Evolutionary conservation across 2,888 invertebrate species (phyloP).

Genomic region (Hecatera dysodea): DNA sequence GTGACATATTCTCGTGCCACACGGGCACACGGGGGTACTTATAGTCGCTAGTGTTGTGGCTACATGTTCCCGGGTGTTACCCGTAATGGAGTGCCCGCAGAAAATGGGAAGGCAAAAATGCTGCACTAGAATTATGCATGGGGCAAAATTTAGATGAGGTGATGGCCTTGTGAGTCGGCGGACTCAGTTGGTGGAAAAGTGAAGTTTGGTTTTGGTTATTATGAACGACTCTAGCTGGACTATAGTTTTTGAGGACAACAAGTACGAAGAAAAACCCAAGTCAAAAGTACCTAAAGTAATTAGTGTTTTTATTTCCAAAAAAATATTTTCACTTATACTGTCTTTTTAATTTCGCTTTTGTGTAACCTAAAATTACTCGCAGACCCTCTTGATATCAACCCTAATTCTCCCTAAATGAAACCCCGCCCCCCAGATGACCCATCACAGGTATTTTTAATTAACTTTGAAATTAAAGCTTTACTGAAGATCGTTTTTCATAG

Average conservation of each 20-base stretch:
- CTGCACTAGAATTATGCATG: slow-evolving; percentile 64
- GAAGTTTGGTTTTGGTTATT: background rate
- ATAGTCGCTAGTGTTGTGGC: slow-evolving; percentile 78
- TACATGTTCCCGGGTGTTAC: slow-evolving; percentile 78
- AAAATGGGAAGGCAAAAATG: slow-evolving; percentile 71
- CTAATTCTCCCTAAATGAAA: slow-evolving; percentile 31
- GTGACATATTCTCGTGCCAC: slow-evolving; percentile 87
- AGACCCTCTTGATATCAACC: slow-evolving; percentile 20
- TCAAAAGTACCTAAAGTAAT: no score
- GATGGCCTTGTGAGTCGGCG: background rate
- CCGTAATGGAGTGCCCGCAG: slow-evolving; percentile 80
- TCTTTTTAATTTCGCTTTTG: background rate
- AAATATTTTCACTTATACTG: background rate
- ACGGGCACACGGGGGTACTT: slow-evolving; percentile 82
- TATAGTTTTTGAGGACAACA: no score
- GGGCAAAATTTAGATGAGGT: slow-evolving; percentile 37
- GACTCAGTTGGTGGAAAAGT: slow-evolving; percentile 2
- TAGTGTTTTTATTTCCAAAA: no score
- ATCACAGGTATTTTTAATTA: slow-evolving; percentile 63
- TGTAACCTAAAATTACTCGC: background rate
- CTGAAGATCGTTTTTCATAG: slow-evolving; percentile 54
- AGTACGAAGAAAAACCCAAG: no score
- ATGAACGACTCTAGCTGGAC: background rate
- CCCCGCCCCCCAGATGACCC: slow-evolving; percentile 42
- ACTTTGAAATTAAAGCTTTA: slow-evolving; percentile 52